These are phyloP conservation scores for Idaea biselata DNA, from an alignment of 2,888 invertebrate genomes.

Conservation along the genomic window DNA sequence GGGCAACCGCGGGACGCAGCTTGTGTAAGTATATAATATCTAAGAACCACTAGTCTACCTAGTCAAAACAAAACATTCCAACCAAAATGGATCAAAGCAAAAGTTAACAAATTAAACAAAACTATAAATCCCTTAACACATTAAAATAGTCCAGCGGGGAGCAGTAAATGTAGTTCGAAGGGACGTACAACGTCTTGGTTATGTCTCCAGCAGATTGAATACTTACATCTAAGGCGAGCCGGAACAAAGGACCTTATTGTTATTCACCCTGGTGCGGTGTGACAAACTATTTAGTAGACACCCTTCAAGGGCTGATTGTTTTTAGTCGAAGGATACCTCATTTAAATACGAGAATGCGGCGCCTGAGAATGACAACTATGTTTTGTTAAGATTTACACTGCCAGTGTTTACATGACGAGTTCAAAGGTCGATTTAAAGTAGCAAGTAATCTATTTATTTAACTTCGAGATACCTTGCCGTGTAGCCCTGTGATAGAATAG, in stretches of 20 bases:
- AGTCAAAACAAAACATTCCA: neutral
- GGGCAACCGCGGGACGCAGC: no score
- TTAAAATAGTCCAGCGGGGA: constrained; percentile 30
- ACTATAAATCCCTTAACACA: constrained; percentile 29
- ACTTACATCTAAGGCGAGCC: constrained; percentile 50
- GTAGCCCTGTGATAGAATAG: no score
- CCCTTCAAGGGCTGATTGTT: constrained; percentile 57
- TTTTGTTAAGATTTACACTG: constrained; percentile 3
- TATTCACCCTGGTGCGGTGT: constrained; percentile 70
- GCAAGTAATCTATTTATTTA: neutral
- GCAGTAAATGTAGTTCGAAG: constrained; percentile 34
- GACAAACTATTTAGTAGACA: constrained; percentile 67
- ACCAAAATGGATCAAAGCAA: constrained; percentile 3
- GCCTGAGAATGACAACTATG: constrained; percentile 21
- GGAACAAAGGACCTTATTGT: constrained; percentile 75
- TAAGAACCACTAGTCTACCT: neutral
- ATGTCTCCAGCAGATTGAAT: constrained; percentile 71
- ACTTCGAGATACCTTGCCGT: neutral
- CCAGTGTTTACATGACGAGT: neutral
- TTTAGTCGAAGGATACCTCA: constrained; percentile 45
- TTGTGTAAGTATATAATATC: no score
- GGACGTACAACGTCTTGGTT: constrained; percentile 60
- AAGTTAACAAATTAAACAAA: constrained; percentile 28
- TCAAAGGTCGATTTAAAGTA: neutral
- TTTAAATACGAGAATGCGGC: constrained; percentile 28